These are phyloP conservation scores for Notodonta ziczac DNA, from an alignment of 2,888 invertebrate genomes.

Conservation along the genomic window DNA sequence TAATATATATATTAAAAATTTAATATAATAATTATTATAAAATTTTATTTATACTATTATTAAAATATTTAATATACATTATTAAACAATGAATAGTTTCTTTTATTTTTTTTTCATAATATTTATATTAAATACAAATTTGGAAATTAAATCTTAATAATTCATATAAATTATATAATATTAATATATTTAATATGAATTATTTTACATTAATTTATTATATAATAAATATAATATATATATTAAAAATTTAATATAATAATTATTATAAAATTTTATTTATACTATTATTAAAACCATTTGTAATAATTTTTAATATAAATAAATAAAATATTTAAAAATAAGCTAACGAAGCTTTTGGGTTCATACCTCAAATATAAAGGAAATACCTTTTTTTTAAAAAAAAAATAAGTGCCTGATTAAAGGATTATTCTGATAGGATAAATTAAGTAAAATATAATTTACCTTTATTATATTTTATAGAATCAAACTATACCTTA, in stretches of 20 bases:
- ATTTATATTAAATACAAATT: conserved; percentile 39
- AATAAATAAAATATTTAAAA: conserved; percentile 54
- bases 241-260: conserved; percentile 31
- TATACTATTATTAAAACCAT: conserved; percentile 33
- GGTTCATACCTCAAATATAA: conserved; percentile 86
- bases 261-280: conserved; percentile 24
- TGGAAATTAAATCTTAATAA: conserved; percentile 40
- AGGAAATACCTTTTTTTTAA: conserved; percentile 73
- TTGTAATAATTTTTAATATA: conserved; percentile 45
- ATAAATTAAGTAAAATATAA: conserved; percentile 62
- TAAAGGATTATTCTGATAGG: conserved; percentile 78
- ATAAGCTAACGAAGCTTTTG: conserved; percentile 85
- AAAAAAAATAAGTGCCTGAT: conserved; percentile 78
- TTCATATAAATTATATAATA: conserved; percentile 27
- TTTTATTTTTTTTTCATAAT: conserved; percentile 40
- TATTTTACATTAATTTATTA: conserved; percentile 33
- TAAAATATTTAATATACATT: conserved; percentile 39
- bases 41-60: conserved; percentile 20
- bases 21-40: conserved; percentile 10
- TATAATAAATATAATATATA: conserved; percentile 40
- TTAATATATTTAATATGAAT: conserved; percentile 44
- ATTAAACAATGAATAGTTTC: conserved; percentile 42
- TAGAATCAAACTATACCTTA: conserved; percentile 86
- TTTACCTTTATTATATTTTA: conserved; percentile 85
- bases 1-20: conserved; percentile 23